Percentiles rank a stretch among this genome's conserved stretches.
Conservation (phyloP, 2,797 vertebrate genomes). For the Brachyalestes nurse region DNA sequence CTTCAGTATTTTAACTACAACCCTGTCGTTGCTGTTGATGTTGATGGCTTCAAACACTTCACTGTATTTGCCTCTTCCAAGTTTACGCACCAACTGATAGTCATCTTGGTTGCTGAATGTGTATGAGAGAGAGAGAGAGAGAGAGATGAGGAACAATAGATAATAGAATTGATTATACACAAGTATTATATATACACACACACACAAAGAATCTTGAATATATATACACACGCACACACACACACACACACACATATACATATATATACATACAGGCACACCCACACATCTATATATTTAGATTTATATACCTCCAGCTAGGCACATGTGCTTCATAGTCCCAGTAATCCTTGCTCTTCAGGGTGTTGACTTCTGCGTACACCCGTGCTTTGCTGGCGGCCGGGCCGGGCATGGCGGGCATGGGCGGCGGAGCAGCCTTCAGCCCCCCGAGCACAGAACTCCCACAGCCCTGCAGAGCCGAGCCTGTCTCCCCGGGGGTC, state of each 20-base stretch:
- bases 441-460: conserved; percentile 65
- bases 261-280: too few species aligned
- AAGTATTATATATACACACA: too few species aligned
- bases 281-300: too few species aligned
- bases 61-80: conserved; percentile 96
- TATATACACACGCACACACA: too few species aligned
- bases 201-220: too few species aligned
- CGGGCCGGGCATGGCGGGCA: conserved; percentile 91
- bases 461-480: conserved; percentile 65
- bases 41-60: conserved; percentile 99
- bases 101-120: conserved; percentile 94
- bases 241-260: too few species aligned
- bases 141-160: background rate
- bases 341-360: conserved; percentile 97
- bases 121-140: conserved; percentile 34
- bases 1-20: conserved; percentile 98
- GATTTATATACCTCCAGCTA: conserved; percentile 86
- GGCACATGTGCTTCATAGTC: conserved; percentile 95
- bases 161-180: too few species aligned
- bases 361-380: conserved; percentile 96
- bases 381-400: conserved; percentile 96
- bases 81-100: conserved; percentile 95
- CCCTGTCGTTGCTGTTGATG: conserved; percentile 96
- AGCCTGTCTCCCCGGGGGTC: conserved; percentile 62
- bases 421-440: conserved; percentile 70